Evolutionary conservation across 2,888 invertebrate species (phyloP), one percentile per base, ranked within the genome.

Genomic region (Augiades crinisus): DNA sequence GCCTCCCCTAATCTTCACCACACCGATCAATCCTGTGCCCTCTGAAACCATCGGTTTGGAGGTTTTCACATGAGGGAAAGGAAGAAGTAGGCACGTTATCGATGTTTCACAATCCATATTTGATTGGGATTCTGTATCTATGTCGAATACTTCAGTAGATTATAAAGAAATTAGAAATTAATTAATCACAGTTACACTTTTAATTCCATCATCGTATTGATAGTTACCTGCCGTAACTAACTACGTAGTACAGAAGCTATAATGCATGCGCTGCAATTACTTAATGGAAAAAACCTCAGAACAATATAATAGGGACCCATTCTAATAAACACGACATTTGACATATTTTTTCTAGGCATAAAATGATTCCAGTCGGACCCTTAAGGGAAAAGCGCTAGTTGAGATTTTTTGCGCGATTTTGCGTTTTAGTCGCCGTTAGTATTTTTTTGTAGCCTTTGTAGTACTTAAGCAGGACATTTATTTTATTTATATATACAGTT

Each of bases 271-370:
- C 30, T 31, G 47, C 47, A 47, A 47, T 47, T 40, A 33, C 31
- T 47, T 47, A 47, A 40, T 47, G 47, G 31, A 47, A 47, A 27
- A 36, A 41, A n/a, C n/a, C 46, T 24, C 17, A 17, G 38, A 40
- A 33, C 33, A 40, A 30, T 47, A 40, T 47, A 38, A 47, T 47
- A 40, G 47, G 27, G 16, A 31, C 40, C 40, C 47, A 47, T 47
- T 47, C 40, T 47, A 47, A 47, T 47, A 47, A 47, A 47, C 47
- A 47, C 33, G 40, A 47, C 38, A 40, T 47, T 40, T 33, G 40
- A 47, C 47, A 33, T 37, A 37, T 47, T 47, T 47, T 47, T 47
- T 47, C 36, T 33, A 7, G 21, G 30, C 14, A 47, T 40, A 40
- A 33, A 47, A 37, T 30, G 38, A 24, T 22, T 27, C 47, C 24